A percentile compares a stretch with the other conserved stretches of the same genome.
These are phyloP conservation scores for Ctenomys sociabilis DNA, from an alignment of 2,113 vertebrate genomes.

Conservation along the genomic window DNA sequence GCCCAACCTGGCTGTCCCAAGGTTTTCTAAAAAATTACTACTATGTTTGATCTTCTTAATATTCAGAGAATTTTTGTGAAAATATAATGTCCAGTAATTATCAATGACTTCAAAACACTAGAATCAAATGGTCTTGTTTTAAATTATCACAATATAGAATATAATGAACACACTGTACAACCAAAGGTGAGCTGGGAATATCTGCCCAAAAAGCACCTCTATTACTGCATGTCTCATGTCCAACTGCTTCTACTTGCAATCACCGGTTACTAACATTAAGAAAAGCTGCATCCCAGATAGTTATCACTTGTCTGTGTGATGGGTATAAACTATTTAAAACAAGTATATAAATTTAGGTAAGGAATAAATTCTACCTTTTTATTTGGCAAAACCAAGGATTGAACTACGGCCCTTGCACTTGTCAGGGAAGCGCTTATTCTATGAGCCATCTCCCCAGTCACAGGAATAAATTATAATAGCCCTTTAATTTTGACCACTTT, in stretches of 20 bases:
- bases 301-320: neutral
- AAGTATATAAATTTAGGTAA: neutral
- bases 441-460: no score
- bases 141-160: neutral
- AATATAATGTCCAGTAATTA: neutral
- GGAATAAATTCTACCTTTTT: no score
- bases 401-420: no score
- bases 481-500: neutral
- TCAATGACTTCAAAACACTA: neutral
- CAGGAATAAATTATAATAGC: conserved; percentile 15
- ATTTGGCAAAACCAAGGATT: no score
- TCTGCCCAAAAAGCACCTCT: neutral
- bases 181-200: neutral
- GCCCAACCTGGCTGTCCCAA: neutral
- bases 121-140: neutral
- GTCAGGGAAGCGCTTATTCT: no score
- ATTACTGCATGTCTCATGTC: neutral
- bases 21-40: neutral
- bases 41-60: neutral
- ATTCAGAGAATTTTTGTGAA: neutral
- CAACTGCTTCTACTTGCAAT: neutral
- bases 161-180: neutral
- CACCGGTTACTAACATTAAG: neutral
- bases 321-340: neutral
- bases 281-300: neutral